Conservation (phyloP, 2,113 vertebrate species). For the Aix galericulata region DNA sequence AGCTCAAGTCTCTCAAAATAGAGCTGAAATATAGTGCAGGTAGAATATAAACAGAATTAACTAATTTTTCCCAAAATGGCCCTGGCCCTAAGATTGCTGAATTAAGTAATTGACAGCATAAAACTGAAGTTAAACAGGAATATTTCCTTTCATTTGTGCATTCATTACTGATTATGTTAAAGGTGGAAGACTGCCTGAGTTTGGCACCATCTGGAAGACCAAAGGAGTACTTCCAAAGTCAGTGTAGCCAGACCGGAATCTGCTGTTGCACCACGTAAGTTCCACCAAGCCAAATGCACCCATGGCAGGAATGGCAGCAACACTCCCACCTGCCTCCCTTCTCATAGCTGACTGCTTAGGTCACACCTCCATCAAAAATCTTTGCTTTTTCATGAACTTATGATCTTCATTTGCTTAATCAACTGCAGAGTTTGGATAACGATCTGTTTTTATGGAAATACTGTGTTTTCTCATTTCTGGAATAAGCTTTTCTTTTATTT, state of each 20-base stretch:
- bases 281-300: too few relatives aligned
- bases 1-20: neutral
- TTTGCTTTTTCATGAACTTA: neutral
- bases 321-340: too few relatives aligned
- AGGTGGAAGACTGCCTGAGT: too few relatives aligned
- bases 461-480: neutral
- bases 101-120: neutral
- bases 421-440: neutral
- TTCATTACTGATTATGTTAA: too few relatives aligned
- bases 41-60: neutral
- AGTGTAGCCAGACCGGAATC: too few relatives aligned
- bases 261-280: too few relatives aligned
- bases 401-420: neutral
- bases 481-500: neutral
- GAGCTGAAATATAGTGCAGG: neutral
- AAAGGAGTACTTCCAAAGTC: too few relatives aligned
- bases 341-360: neutral
- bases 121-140: neutral
- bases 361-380: fast-evolving
- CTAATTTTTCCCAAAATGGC: neutral
- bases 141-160: too few relatives aligned
- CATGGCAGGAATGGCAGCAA: too few relatives aligned
- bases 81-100: neutral
- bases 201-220: too few relatives aligned
- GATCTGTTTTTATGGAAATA: neutral